Evolutionary conservation across 23 tunicate species (phyloP).

Genomic region (Styela plicata): DNA sequence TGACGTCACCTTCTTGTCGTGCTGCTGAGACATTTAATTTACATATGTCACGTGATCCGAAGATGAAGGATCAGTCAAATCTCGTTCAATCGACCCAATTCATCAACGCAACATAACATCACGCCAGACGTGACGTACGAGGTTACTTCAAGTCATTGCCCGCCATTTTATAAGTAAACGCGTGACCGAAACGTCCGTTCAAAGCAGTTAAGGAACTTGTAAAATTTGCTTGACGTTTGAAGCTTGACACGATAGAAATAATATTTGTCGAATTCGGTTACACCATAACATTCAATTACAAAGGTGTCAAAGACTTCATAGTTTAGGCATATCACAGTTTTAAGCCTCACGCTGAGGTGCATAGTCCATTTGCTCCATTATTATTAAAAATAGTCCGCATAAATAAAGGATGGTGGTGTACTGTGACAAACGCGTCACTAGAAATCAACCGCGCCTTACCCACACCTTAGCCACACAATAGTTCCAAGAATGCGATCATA

Average conservation of each 20-base stretch:
- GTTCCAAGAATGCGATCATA: neutral
- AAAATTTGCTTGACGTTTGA: too few species aligned
- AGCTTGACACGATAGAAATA: too few species aligned
- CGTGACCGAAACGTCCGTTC: too few species aligned
- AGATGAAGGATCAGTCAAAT: neutral
- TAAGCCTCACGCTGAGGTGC: too few species aligned
- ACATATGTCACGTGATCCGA: neutral
- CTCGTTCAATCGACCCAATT: neutral
- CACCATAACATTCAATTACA: too few species aligned
- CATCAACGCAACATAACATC: neutral
- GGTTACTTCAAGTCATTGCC: conserved; percentile 20
- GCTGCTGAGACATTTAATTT: too few species aligned
- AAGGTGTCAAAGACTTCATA: too few species aligned
- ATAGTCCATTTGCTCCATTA: too few species aligned
- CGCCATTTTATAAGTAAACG: neutral
- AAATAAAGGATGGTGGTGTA: neutral
- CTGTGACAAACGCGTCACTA: neutral
- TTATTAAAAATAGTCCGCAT: neutral
- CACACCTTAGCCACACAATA: neutral
- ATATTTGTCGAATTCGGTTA: too few species aligned
- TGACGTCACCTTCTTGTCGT: too few species aligned
- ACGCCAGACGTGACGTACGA: conserved; percentile 28
- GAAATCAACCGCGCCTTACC: neutral
- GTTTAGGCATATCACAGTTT: too few species aligned
- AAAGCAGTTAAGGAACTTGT: too few species aligned